Evolutionary conservation across 2,113 vertebrate genomes (phyloP), one percentile per base, ranked within the genome.

Genomic region (Phyllostomus hastatus): DNA sequence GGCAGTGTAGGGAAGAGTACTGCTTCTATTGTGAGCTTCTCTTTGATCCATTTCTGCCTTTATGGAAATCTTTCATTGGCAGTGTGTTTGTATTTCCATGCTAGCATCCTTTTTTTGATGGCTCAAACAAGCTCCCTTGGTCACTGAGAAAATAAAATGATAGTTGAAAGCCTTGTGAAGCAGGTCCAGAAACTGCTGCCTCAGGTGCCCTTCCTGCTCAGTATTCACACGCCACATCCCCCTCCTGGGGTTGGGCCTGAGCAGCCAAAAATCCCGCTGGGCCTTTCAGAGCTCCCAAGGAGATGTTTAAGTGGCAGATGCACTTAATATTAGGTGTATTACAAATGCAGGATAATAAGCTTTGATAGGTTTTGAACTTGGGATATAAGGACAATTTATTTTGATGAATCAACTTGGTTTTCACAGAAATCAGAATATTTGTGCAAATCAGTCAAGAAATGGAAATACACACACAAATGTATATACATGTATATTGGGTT

Each of bases 101-200:
- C 83, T 52, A 50, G 20, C 28, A 89, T 86, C 78, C 87, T 87
- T 76, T 92, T 52, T 84, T 46, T 43, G 38, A 75, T 94, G 79
- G 64, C 50, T 94, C 81, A 73, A 38, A 79, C 61, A 82, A 96
- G 24, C n/a, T 70, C 67, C 78, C 64, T 85, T 88, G 85, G 43
- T 96, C 79, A 95, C 38, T 38, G 46, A 81, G 54, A 93, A 94
- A 95, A 86, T 61, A 83, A 91, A 93, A 88, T 93, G 14, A 50
- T 31, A 82, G 86, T 46, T 73, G 11, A 22, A 57, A 86, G 52
- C 61, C 70, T 70, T 35, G 4, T 0, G 46, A 87, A 64, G 70
- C 43, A 31, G 57, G 61, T n/a, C 69, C 28, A 31, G 46, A 79
- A 61, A 43, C 78, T 87, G 10, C 57, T 38, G 41, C 52, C 26